These are phyloP conservation scores for Cynoglossus semilaevis DNA, from an alignment of 2,113 vertebrate genomes.

Conservation along the genomic window DNA sequence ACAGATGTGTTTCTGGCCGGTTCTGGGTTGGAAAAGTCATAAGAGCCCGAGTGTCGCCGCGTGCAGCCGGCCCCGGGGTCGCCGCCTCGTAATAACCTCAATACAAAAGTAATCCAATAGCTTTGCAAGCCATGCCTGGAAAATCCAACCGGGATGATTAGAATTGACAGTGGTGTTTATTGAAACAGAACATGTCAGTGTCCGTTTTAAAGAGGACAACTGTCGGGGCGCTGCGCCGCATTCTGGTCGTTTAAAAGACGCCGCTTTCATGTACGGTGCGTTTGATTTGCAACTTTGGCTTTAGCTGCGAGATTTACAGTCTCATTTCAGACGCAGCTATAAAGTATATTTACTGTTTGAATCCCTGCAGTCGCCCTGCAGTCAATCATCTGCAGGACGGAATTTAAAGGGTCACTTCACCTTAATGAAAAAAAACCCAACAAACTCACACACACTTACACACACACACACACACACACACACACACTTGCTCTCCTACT, in stretches of 20 bases:
- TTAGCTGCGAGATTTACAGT: slow-evolving; percentile 29
- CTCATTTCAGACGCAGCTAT: slow-evolving; percentile 26
- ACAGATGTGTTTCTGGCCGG: slow-evolving; percentile 59
- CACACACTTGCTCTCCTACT: background rate
- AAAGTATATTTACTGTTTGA: slow-evolving; percentile 26
- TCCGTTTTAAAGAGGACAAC: slow-evolving; percentile 44
- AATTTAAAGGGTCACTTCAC: slow-evolving; percentile 21
- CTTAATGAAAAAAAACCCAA: background rate
- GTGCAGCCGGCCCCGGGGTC: slow-evolving; percentile 50
- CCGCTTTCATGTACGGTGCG: background rate
- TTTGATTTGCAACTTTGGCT: slow-evolving; percentile 11
- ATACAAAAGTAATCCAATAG: slow-evolving; percentile 64
- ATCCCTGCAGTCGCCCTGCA: slow-evolving; percentile 2
- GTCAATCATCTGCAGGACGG: slow-evolving; percentile 12
- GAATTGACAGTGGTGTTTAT: slow-evolving; percentile 57
- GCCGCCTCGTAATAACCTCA: slow-evolving; percentile 69
- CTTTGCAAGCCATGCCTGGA: slow-evolving; percentile 44
- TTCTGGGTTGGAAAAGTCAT: slow-evolving; percentile 60
- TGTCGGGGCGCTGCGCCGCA: slow-evolving; percentile 23
- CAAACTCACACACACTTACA: no score
- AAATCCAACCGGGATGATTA: slow-evolving; percentile 46
- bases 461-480: no score
- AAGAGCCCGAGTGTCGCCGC: slow-evolving; percentile 53
- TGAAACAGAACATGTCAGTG: slow-evolving; percentile 43
- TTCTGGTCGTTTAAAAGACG: slow-evolving; percentile 27